Conservation (phyloP, 2,113 vertebrate species). For the Poecile atricapillus region DNA sequence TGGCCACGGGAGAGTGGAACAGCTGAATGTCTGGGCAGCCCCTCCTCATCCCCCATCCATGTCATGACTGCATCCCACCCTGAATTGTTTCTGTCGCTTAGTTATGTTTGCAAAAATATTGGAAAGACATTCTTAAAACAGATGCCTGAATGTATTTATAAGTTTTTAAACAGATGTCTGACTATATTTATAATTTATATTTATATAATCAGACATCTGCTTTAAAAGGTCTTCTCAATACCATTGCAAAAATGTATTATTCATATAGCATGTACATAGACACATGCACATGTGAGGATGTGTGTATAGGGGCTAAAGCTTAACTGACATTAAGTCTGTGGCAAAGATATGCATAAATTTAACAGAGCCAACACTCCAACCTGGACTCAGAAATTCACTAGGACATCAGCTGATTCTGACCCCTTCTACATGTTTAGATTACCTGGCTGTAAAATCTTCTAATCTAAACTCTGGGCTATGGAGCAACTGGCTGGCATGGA, state of each 20-base stretch:
- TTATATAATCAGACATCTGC: slow-evolving; percentile 41
- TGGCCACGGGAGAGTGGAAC: not conserved
- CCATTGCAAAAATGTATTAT: slow-evolving; percentile 22
- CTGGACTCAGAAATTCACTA: not conserved
- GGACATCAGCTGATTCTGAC: not conserved
- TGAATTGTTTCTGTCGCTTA: not conserved
- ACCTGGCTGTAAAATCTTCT: not conserved
- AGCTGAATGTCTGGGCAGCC: slow-evolving; percentile 48
- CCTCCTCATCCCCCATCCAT: not conserved
- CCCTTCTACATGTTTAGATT: not conserved
- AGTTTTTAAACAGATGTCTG: slow-evolving; percentile 46
- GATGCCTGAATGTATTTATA: slow-evolving; percentile 50
- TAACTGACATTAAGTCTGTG: not conserved
- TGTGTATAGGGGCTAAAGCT: not conserved
- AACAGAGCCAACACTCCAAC: not conserved
- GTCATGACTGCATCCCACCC: not conserved
- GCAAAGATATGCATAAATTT: not conserved
- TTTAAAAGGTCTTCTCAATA: slow-evolving; percentile 33
- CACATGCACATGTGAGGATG: not conserved
- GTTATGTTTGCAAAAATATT: slow-evolving; percentile 45
- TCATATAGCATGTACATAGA: slow-evolving; percentile 10
- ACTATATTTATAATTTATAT: slow-evolving; percentile 50
- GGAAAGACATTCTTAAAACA: slow-evolving; percentile 56
- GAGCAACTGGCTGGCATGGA: not conserved
- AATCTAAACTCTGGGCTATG: not conserved